Percentiles rank a stretch among this genome's conserved stretches.
Evolutionary conservation across 2,888 invertebrate genomes (phyloP).

Genomic region (Carabus problematicus): DNA sequence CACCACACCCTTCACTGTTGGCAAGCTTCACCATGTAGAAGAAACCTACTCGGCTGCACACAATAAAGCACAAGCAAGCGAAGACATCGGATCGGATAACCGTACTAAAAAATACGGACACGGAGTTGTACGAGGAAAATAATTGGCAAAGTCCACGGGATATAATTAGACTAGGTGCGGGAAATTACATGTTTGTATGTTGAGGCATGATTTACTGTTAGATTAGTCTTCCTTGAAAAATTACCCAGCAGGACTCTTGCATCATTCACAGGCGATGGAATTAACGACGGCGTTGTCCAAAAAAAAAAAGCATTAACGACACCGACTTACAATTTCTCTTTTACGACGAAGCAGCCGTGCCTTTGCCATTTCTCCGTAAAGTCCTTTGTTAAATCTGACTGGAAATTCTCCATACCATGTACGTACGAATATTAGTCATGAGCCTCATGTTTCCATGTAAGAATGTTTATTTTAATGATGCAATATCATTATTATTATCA

Average conservation of each 20-base stretch:
- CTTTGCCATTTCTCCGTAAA: too few relatives aligned
- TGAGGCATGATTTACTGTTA: slow-evolving; percentile 25
- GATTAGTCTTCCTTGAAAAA: slow-evolving; percentile 36
- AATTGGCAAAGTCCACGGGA: slow-evolving; percentile 14
- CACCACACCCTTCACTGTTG: too few relatives aligned
- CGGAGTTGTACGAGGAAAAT: slow-evolving; percentile 17
- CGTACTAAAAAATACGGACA: slow-evolving; percentile 12
- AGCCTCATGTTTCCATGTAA: background rate
- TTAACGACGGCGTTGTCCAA: background rate
- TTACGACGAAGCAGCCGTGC: background rate
- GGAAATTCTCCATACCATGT: too few relatives aligned
- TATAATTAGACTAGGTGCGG: slow-evolving; percentile 36
- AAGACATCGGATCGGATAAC: slow-evolving; percentile 5
- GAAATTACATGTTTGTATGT: slow-evolving; percentile 35
- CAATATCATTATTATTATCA: background rate
- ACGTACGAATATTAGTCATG: too few relatives aligned
- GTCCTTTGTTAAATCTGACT: too few relatives aligned
- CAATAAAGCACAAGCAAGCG: background rate
- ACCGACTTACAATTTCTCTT: slow-evolving; percentile 23
- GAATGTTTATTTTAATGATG: slow-evolving; percentile 1
- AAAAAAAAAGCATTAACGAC: slow-evolving; percentile 26
- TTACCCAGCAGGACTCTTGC: slow-evolving; percentile 7
- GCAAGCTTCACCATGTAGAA: too few relatives aligned
- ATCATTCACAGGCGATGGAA: slow-evolving; percentile 4
- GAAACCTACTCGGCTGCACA: too few relatives aligned